Evolutionary conservation across 2,113 vertebrate species (phyloP), one percentile per base, ranked within the genome.

Genomic region (Epinephelus moara): DNA sequence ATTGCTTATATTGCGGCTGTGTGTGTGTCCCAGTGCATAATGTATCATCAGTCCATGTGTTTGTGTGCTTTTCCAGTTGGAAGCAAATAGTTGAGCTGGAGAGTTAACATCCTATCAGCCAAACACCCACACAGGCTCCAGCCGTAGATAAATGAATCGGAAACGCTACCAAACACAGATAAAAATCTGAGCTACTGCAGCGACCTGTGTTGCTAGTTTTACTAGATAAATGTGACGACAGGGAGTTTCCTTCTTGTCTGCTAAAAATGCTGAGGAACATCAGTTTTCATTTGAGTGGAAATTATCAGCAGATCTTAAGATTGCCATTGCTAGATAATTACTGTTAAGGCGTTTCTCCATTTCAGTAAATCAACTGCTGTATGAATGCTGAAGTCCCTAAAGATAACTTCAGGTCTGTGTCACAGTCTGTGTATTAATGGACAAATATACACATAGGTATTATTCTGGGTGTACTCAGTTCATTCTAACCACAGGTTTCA

Each of bases 71-170:
- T 92, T 88, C 80, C 78, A 87, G 49, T 78, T 75, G 52, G 85
- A 88, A 67, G 75, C 67, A 79, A 85, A 85, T 53, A 80, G 37
- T 40, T 21, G 42, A 79, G 70, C 62, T 78, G 74, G 53, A 64
- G 53, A 73, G 70, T 87, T 88, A 82, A 80, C 74, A 67, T 86
- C 88, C 78, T 85, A 67, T 89, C 82, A 85, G 86, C 79, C 73
- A 30, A 73, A 89, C 81, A 7, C 90, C 90, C 79, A 88, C 90
- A 78, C 88, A 84, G 71, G 77, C 85, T 85, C 80, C 55, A 72
- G 60, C 70, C 18, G 23, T 56, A 74, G 87, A 91, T 77, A 85
- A 88, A 75, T 81, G 61, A 78, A 77, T 79, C 61, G 70, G 79
- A 93, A 94, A 85, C 49, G 17, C 63, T 64, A 77, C 62, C 71